Evolutionary conservation across 2,888 invertebrate species (phyloP).

Genomic region (Agonopterix heracliana): DNA sequence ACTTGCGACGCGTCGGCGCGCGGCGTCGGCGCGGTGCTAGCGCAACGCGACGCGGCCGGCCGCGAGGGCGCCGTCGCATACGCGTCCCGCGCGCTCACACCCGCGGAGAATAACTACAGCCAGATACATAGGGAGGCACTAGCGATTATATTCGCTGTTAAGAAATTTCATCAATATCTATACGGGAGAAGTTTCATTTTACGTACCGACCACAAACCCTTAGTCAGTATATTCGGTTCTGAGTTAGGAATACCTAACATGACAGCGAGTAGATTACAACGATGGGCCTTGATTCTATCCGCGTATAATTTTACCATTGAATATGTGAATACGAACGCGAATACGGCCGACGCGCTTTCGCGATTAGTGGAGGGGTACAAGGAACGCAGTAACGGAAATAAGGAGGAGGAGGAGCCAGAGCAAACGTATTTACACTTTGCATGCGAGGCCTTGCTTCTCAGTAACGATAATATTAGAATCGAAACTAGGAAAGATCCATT

Average conservation of each 20-base stretch:
- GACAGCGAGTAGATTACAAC: slow-evolving; percentile 10
- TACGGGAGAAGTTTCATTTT: slow-evolving; percentile 7
- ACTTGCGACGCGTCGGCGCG: background rate
- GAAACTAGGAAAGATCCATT: too few relatives aligned
- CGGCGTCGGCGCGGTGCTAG: background rate
- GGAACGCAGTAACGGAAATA: background rate
- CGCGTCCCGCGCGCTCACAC: slow-evolving; percentile 13
- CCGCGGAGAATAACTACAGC: slow-evolving; percentile 9
- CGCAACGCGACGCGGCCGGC: background rate
- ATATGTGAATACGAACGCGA: slow-evolving; percentile 4
- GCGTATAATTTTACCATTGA: slow-evolving; percentile 6
- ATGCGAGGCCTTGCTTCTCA: background rate
- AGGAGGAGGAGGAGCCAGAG: background rate
- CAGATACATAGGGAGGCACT: slow-evolving; percentile 17
- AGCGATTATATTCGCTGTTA: slow-evolving; percentile 12
- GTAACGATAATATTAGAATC: too few relatives aligned
- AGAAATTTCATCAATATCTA: slow-evolving; percentile 13
- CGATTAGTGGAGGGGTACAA: background rate
- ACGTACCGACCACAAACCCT: slow-evolving; percentile 5
- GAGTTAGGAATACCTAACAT: slow-evolving; percentile 5
- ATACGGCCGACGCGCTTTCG: background rate
- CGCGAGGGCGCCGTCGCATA: slow-evolving; percentile 10
- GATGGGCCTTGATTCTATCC: slow-evolving; percentile 10
- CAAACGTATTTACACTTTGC: slow-evolving; percentile 6
- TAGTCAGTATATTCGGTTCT: slow-evolving; percentile 7